These are phyloP conservation scores for Corella eumyota DNA, from an alignment of 23 tunicate genomes.

Conservation along the genomic window DNA sequence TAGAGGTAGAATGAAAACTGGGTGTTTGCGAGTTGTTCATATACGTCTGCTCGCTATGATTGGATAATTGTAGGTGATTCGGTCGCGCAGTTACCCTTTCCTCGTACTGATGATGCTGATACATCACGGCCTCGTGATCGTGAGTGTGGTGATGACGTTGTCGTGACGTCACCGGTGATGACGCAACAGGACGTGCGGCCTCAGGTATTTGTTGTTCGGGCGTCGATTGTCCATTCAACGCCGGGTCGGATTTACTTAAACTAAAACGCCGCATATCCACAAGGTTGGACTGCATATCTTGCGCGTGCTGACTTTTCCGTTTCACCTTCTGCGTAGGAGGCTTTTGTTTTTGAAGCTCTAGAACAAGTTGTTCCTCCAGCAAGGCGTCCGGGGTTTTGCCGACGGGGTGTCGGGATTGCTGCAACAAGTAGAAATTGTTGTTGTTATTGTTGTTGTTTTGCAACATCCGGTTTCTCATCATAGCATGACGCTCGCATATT, in stretches of 20 bases:
- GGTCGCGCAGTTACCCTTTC: no score
- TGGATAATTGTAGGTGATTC: no score
- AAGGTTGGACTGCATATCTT: slow-evolving; percentile 3
- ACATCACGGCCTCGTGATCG: no score
- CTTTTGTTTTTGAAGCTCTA: slow-evolving; percentile 46
- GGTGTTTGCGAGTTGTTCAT: background rate
- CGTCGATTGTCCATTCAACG: slow-evolving; percentile 7
- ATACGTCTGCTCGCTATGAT: no score
- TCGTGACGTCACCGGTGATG: slow-evolving; percentile 16
- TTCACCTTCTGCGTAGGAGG: background rate
- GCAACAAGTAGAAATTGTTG: slow-evolving; percentile 16
- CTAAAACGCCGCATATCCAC: slow-evolving; percentile 17
- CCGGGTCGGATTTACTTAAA: slow-evolving; percentile 27
- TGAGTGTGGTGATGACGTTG: slow-evolving; percentile 4
- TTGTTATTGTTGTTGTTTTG: background rate
- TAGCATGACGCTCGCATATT: slow-evolving; percentile 44
- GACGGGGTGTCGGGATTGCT: slow-evolving; percentile 4
- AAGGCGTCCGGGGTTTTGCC: slow-evolving; percentile 45
- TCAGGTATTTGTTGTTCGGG: background rate
- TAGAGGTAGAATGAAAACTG: background rate
- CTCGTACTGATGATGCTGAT: no score
- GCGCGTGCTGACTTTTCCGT: slow-evolving; percentile 4
- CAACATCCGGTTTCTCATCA: slow-evolving; percentile 6
- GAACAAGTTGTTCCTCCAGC: slow-evolving; percentile 46
- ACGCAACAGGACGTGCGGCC: slow-evolving; percentile 7